These are phyloP conservation scores for Mastomys coucha DNA, from an alignment of 2,113 vertebrate species.

Conservation along the genomic window DNA sequence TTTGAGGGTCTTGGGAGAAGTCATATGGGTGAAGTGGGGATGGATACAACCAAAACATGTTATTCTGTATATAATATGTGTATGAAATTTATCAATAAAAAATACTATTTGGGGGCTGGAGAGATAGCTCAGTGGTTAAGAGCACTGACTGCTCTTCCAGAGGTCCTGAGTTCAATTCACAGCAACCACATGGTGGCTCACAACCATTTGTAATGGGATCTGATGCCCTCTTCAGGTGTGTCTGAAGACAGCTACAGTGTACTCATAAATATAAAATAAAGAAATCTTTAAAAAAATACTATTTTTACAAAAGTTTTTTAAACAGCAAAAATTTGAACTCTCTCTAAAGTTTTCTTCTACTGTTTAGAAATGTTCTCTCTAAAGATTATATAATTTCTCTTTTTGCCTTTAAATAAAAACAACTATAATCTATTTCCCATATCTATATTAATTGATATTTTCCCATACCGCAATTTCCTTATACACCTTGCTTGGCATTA, in stretches of 20 bases:
- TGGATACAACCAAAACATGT: not conserved
- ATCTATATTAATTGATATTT: not conserved
- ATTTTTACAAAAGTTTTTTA: slow-evolving; percentile 3
- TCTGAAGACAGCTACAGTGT: too few relatives aligned
- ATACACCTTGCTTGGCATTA: not conserved
- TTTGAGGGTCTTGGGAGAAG: not conserved
- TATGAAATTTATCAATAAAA: not conserved
- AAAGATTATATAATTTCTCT: slow-evolving; percentile 1
- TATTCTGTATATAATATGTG: not conserved
- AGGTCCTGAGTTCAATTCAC: too few relatives aligned
- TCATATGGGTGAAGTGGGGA: not conserved
- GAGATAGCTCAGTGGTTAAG: too few relatives aligned
- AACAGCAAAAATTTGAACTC: not conserved
- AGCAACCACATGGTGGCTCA: too few relatives aligned
- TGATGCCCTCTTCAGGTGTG: too few relatives aligned
- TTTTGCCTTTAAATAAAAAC: slow-evolving; percentile 45
- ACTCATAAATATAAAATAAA: too few relatives aligned
- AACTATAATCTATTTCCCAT: slow-evolving; percentile 4
- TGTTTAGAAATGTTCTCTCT: slow-evolving; percentile 15
- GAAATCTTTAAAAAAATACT: not conserved
- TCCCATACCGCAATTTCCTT: slow-evolving; percentile 5
- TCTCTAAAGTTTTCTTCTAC: slow-evolving; percentile 13
- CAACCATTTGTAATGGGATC: too few relatives aligned
- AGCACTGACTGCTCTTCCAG: too few relatives aligned
- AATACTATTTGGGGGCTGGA: not conserved